These are phyloP conservation scores for Xenopus borealis DNA, from an alignment of 2,113 vertebrate genomes.

Conservation along the genomic window DNA sequence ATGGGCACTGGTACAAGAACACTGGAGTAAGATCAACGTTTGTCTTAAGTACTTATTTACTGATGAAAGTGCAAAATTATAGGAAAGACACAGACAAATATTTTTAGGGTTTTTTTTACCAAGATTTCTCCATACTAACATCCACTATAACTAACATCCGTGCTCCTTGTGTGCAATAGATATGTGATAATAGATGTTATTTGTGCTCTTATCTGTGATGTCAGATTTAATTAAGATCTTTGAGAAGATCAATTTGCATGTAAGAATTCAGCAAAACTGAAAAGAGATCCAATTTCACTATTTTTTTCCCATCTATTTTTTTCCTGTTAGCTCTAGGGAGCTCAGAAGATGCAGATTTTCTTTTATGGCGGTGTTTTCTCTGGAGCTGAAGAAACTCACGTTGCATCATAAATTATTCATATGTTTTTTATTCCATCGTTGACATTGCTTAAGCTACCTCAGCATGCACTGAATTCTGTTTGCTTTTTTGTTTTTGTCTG, in stretches of 20 bases:
- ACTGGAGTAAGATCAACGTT: too few relatives aligned
- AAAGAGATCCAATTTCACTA: conserved; percentile 10
- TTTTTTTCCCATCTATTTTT: conserved; percentile 6
- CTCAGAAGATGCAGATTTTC: conserved; percentile 18
- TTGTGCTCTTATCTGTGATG: background rate
- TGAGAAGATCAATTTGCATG: background rate
- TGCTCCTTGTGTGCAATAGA: too few relatives aligned
- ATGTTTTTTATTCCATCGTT: conserved; percentile 31
- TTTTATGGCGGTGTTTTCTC: conserved; percentile 9
- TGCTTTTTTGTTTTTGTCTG: background rate
- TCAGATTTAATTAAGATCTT: conserved; percentile 4
- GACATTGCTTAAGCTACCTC: conserved; percentile 28
- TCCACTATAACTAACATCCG: too few relatives aligned
- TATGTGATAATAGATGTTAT: too few relatives aligned
- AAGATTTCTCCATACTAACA: too few relatives aligned
- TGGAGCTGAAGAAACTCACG: conserved; percentile 31
- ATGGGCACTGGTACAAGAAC: too few relatives aligned
- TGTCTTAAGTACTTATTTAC: too few relatives aligned
- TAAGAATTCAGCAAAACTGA: background rate
- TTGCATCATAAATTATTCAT: conserved; percentile 36
- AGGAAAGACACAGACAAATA: too few relatives aligned
- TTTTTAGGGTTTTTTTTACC: too few relatives aligned
- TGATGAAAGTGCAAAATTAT: too few relatives aligned
- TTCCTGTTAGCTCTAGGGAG: conserved; percentile 8
- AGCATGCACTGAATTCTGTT: conserved; percentile 21